Percentiles rank a stretch among this genome's conserved stretches.
phyloP scores from a whole-genome alignment of 1,140 invertebrate species.

The Pygmarrhopalites habei region DNA sequence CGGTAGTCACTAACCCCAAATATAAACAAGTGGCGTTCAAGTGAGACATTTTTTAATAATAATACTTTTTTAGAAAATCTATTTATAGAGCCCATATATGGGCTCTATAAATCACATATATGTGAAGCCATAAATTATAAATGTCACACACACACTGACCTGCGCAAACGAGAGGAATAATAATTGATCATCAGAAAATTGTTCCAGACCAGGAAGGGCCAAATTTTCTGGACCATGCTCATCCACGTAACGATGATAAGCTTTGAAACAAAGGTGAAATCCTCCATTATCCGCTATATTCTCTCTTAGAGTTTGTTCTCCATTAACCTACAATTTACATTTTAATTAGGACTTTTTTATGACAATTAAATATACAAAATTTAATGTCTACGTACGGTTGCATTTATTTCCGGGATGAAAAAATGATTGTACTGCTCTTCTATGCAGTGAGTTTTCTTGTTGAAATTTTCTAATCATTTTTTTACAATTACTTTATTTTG shows the following conservation, averaged over 20 bases:
- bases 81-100: background rate
- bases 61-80: background rate
- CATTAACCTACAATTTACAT: conserved; percentile 12
- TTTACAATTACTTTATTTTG: too few relatives aligned
- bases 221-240: conserved; percentile 28
- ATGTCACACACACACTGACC: conserved; percentile 44
- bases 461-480: conserved; percentile 7
- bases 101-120: background rate
- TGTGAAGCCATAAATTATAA: background rate
- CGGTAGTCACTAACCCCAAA: background rate
- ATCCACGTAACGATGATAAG: background rate
- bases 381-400: background rate
- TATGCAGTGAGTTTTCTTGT: conserved; percentile 10
- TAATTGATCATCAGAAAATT: conserved; percentile 67
- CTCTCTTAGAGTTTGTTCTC: conserved; percentile 13
- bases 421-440: conserved; percentile 11
- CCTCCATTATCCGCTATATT: conserved; percentile 69
- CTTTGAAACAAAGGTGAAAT: background rate
- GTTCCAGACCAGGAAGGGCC: conserved; percentile 65
- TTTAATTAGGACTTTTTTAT: background rate
- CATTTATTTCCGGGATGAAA: conserved; percentile 9
- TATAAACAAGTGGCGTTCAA: too few relatives aligned
- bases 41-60: background rate
- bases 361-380: conserved; percentile 2
- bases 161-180: conserved; percentile 82